Conservation (phyloP, 1,140 invertebrate genomes). For the Drosophila bifasciata region DNA sequence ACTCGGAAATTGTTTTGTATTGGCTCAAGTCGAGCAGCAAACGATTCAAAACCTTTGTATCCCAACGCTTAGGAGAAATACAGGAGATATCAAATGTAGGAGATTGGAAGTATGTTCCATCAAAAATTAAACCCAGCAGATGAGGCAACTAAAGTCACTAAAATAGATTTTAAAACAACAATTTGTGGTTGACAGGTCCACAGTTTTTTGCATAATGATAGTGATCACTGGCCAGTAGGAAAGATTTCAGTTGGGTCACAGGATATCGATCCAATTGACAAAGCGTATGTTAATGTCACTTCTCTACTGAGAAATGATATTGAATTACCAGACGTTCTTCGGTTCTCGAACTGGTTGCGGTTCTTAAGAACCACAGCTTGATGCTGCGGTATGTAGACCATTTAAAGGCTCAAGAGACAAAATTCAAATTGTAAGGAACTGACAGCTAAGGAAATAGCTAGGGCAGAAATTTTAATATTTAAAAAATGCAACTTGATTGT, state of each 20-base stretch:
- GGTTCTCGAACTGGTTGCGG: no score
- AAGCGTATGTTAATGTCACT: constrained; percentile 8
- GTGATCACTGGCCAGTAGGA: constrained; percentile 6
- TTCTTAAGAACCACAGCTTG: no score
- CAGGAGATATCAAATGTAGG: constrained; percentile 49
- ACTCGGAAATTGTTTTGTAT: constrained; percentile 12
- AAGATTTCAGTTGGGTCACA: constrained; percentile 2
- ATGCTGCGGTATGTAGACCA: no score
- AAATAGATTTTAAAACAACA: constrained; percentile 7
- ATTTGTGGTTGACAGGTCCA: constrained; percentile 24
- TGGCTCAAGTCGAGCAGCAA: constrained; percentile 14
- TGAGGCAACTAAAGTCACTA: constrained; percentile 58
- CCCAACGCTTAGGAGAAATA: constrained; percentile 55
- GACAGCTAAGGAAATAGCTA: no score
- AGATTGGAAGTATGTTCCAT: constrained; percentile 50
- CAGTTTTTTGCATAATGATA: constrained; percentile 3
- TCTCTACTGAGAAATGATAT: no score
- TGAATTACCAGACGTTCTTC: no score
- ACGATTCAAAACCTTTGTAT: constrained; percentile 46
- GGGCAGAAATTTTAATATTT: no score
- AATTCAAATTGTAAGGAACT: no score
- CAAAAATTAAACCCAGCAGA: constrained; percentile 42
- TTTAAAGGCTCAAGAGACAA: no score
- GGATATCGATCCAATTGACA: background rate
- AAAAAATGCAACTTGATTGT: no score